Conservation (phyloP, 2,113 vertebrate species). For the Plecturocebus donacophilus region DNA sequence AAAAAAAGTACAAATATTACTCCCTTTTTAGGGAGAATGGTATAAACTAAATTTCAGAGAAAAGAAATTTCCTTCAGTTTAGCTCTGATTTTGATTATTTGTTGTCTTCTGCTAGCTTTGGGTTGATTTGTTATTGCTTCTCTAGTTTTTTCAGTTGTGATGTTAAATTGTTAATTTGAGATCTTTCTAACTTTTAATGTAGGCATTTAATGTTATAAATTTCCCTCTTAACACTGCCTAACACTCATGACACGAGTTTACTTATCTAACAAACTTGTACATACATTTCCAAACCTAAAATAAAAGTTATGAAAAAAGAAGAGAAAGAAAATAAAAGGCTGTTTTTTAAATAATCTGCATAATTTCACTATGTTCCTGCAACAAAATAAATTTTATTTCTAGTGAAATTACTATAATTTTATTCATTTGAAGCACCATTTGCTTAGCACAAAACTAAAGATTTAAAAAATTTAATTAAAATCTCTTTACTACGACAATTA, state of each 20-base stretch:
- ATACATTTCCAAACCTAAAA: no score
- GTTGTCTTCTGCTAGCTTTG: no score
- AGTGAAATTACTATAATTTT: background rate
- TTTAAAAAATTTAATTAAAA: background rate
- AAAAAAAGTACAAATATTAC: background rate
- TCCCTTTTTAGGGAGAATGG: background rate
- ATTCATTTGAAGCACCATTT: background rate
- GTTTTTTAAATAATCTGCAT: background rate
- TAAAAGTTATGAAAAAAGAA: no score
- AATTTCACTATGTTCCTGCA: background rate
- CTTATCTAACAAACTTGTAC: no score
- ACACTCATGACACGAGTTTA: no score
- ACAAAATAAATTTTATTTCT: background rate
- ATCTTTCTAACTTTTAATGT: no score
- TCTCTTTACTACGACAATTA: background rate
- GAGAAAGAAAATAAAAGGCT: background rate
- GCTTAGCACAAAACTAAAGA: background rate
- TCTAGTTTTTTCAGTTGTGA: no score
- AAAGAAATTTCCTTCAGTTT: background rate
- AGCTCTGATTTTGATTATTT: no score
- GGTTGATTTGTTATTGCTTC: no score
- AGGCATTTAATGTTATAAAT: no score
- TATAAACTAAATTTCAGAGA: slow-evolving; percentile 41
- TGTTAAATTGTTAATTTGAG: no score
- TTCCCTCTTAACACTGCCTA: no score